phyloP scores from a whole-genome alignment of 2,888 invertebrate genomes.

The Halictus ligatus region DNA sequence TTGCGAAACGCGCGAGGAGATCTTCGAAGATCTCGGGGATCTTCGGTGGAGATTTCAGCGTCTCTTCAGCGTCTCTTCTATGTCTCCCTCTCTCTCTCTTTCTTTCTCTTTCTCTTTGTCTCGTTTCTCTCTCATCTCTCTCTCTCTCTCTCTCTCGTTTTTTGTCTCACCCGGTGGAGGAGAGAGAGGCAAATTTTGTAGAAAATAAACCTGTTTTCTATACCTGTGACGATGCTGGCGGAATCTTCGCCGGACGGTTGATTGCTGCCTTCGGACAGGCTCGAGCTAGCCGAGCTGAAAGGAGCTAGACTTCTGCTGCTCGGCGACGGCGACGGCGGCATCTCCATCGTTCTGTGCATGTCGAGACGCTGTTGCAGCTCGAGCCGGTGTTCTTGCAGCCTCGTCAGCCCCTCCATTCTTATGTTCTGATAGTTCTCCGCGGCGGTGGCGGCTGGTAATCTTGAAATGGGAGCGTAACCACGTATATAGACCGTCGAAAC shows the following conservation, averaged over 20 bases:
- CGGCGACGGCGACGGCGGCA: conserved; percentile 93
- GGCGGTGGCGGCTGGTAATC: conserved; percentile 78
- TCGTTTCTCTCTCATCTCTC: background rate
- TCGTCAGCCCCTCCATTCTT: conserved; percentile 83
- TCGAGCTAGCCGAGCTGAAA: conserved; percentile 96
- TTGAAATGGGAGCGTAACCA: conserved; percentile 77
- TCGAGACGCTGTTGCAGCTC: conserved; percentile 83
- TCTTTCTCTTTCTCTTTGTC: conserved; percentile 15
- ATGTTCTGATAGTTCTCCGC: conserved; percentile 83
- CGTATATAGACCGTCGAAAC: conserved; percentile 58
- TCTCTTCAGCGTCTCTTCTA: background rate
- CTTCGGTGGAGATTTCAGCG: conserved; percentile 21
- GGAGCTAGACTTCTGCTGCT: conserved; percentile 92
- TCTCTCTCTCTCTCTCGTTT: conserved; percentile 6
- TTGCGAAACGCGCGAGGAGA: conserved; percentile 23
- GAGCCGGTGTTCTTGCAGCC: conserved; percentile 83
- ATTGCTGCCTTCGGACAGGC: conserved; percentile 90
- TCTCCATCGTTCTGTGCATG: conserved; percentile 85
- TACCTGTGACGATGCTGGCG: conserved; percentile 96
- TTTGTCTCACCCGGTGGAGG: conserved; percentile 7
- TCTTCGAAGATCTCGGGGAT: conserved; percentile 24
- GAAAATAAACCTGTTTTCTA: conserved; percentile 69
- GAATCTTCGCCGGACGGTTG: conserved; percentile 85
- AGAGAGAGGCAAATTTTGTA: conserved; percentile 61
- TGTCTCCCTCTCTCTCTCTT: background rate